Conservation (phyloP, 2,113 vertebrate species). For the Anguilla japonica region DNA sequence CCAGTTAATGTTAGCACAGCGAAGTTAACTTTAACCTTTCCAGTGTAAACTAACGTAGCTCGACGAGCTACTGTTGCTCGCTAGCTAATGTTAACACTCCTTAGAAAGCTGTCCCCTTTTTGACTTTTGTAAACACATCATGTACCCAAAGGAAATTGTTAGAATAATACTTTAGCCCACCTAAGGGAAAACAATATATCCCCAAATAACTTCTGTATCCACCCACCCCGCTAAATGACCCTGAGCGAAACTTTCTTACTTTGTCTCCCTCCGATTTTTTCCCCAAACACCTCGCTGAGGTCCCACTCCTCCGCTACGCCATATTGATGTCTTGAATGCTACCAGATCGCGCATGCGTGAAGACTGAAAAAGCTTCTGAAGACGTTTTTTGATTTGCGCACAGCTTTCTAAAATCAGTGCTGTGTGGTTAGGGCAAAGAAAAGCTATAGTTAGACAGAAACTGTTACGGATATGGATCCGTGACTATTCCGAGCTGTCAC, state of each 20-base stretch:
- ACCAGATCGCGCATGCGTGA: not conserved
- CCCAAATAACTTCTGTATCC: not conserved
- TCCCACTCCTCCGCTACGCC: slow-evolving; percentile 6
- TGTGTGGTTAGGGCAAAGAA: too few species aligned
- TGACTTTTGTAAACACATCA: not conserved
- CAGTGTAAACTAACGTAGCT: not conserved
- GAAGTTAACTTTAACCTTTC: not conserved
- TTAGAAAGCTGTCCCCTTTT: not conserved
- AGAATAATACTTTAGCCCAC: not conserved
- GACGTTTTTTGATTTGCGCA: not conserved
- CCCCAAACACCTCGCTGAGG: not conserved
- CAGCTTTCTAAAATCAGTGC: not conserved
- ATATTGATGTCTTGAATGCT: slow-evolving; percentile 5
- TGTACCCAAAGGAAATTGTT: not conserved
- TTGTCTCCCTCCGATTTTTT: not conserved
- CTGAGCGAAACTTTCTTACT: slow-evolving; percentile 3
- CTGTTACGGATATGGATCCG: too few species aligned
- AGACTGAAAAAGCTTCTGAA: not conserved
- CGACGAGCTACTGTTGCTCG: not conserved
- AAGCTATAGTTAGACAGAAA: too few species aligned
- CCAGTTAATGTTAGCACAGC: not conserved
- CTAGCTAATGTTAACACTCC: not conserved
- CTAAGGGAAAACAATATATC: not conserved
- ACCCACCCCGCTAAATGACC: not conserved
- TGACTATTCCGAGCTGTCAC: too few species aligned